Conservation (phyloP, 2,888 invertebrate species). For the Cephonodes hylas region DNA sequence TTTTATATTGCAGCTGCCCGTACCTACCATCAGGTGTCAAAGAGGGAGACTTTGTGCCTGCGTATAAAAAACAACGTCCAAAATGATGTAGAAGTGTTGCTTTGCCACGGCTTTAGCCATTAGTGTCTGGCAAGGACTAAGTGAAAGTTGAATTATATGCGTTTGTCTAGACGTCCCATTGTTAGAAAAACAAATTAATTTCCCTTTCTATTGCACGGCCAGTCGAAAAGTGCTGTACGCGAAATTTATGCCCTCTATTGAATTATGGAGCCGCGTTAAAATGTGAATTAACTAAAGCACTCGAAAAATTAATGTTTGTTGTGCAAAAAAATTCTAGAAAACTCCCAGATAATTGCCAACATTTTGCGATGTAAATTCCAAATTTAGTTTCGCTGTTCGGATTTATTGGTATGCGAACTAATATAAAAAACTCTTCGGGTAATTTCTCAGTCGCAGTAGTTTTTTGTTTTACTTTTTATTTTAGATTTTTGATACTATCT, state of each 20-base stretch:
- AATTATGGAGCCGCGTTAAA: constrained; percentile 59
- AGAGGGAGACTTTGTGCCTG: too few species aligned
- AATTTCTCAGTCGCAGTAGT: background rate
- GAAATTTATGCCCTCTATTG: constrained; percentile 72
- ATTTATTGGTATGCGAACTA: background rate
- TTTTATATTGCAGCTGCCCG: too few species aligned
- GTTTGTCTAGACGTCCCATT: constrained; percentile 78
- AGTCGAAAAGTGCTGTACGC: constrained; percentile 65
- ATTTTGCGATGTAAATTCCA: background rate
- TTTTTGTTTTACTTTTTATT: too few species aligned
- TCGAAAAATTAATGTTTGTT: constrained; percentile 32
- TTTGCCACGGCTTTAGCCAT: constrained; percentile 58
- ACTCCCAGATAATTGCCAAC: constrained; percentile 6
- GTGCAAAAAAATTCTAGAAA: constrained; percentile 30
- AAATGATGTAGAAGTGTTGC: constrained; percentile 48
- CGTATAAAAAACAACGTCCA: too few species aligned
- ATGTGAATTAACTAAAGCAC: constrained; percentile 54
- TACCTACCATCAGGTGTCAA: too few species aligned
- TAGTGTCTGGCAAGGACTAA: constrained; percentile 67
- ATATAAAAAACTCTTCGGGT: background rate
- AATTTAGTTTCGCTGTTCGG: background rate
- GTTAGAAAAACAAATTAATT: constrained; percentile 80
- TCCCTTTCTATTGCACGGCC: constrained; percentile 63
- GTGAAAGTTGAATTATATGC: constrained; percentile 77
- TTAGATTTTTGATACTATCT: too few species aligned